A percentile compares a stretch with the other conserved stretches of the same genome.
These are phyloP conservation scores for Malurus splendens DNA, from an alignment of 2,797 vertebrate genomes.

Conservation along the genomic window DNA sequence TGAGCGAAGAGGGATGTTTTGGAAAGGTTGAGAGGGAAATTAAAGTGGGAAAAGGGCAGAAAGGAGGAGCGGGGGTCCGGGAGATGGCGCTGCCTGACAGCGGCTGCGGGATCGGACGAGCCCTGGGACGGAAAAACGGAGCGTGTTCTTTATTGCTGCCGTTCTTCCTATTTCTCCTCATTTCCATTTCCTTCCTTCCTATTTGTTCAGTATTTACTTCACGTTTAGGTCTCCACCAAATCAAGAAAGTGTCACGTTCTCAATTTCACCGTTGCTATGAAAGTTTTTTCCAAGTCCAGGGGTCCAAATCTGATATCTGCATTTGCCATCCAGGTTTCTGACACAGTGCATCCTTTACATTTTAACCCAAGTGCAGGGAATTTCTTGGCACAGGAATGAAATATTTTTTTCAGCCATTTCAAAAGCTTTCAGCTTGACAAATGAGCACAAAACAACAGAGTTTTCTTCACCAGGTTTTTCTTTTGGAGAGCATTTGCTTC, in stretches of 20 bases:
- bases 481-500: accelerated
- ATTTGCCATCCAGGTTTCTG: too few relatives aligned
- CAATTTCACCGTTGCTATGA: accelerated
- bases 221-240: accelerated
- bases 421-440: neutral
- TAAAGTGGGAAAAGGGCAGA: accelerated
- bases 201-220: neutral
- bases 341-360: neutral
- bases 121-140: accelerated
- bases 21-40: neutral
- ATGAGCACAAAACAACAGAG: accelerated
- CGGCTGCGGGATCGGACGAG: neutral
- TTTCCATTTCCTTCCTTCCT: neutral
- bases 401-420: neutral
- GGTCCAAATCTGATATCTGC: neutral
- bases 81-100: neutral
- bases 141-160: accelerated
- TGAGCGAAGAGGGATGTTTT: accelerated
- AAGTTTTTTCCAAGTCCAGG: neutral
- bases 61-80: neutral
- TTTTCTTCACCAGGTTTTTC: too few relatives aligned
- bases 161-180: accelerated
- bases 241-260: accelerated
- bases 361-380: neutral
- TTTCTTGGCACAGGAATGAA: neutral